Percentiles rank a stretch among this genome's conserved stretches.
Conservation (phyloP, 1,140 invertebrate species). For the Philopotamus ludificatus region DNA sequence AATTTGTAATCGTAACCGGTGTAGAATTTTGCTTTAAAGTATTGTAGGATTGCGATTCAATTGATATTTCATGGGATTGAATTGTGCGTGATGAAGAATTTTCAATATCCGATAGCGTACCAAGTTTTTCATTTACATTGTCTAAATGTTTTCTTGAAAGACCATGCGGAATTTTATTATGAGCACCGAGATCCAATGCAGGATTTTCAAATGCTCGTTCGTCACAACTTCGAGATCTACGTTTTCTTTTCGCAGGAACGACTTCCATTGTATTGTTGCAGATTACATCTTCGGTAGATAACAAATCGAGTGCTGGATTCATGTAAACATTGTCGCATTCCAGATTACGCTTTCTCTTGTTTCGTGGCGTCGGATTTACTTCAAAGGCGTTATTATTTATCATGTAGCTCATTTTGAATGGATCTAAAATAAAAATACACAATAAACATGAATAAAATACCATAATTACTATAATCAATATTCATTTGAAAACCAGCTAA, state of each 20-base stretch:
- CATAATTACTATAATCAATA: neutral
- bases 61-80: slow-evolving; percentile 1
- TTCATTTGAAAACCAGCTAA: no score
- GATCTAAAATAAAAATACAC: slow-evolving; percentile 13
- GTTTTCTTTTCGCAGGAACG: slow-evolving; percentile 48
- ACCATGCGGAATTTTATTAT: slow-evolving; percentile 49
- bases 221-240: slow-evolving; percentile 44
- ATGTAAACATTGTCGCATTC: slow-evolving; percentile 49
- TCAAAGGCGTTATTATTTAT: slow-evolving; percentile 56
- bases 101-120: slow-evolving; percentile 27
- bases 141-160: slow-evolving; percentile 49
- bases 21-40: slow-evolving; percentile 33
- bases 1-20: slow-evolving; percentile 17
- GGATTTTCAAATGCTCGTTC: slow-evolving; percentile 53
- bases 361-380: slow-evolving; percentile 47
- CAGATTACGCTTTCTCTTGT: slow-evolving; percentile 49
- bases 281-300: slow-evolving; percentile 53
- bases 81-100: slow-evolving; percentile 9
- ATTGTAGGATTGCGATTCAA: no score
- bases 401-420: slow-evolving; percentile 39
- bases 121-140: slow-evolving; percentile 51
- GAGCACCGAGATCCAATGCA: slow-evolving; percentile 50
- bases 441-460: no score
- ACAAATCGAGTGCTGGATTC: slow-evolving; percentile 52
- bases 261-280: slow-evolving; percentile 56